Evolutionary conservation across 30 jellyfish, hydroid and myxozoan species (phyloP).

Genomic region (Pseudorhiza aurosa): DNA sequence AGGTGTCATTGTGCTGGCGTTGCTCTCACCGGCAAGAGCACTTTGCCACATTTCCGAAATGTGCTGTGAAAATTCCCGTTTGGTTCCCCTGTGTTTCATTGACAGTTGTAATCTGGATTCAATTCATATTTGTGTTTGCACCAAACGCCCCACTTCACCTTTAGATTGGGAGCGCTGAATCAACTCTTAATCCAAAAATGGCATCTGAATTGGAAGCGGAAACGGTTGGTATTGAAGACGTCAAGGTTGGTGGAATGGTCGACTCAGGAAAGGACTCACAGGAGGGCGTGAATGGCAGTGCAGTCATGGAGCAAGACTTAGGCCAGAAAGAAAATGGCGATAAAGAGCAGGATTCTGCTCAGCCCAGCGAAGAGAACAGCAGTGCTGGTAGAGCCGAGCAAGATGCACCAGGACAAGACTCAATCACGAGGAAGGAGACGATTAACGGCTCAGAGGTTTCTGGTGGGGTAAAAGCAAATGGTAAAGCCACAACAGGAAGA

Average conservation of each 20-base stretch:
- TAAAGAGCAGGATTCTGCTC: not conserved
- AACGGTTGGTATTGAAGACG: slow-evolving; percentile 6
- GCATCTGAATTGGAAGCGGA: slow-evolving; percentile 14
- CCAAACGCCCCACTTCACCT: no score
- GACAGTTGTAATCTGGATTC: not conserved
- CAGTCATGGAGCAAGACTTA: not conserved
- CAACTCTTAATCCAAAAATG: not conserved
- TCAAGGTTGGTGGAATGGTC: slow-evolving; percentile 18
- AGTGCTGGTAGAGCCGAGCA: no score
- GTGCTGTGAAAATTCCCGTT: no score
- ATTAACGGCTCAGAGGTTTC: not conserved
- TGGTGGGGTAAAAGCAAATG: not conserved
- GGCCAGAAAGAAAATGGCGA: slow-evolving; percentile 9
- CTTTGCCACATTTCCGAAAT: no score
- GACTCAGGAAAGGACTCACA: not conserved
- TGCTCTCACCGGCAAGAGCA: no score
- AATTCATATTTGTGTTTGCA: no score
- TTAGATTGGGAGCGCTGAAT: no score
- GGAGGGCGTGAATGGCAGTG: not conserved
- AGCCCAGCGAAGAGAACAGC: no score
- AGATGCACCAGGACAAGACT: no score
- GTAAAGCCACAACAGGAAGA: not conserved
- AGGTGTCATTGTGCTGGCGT: no score
- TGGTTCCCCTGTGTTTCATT: slow-evolving; percentile 28
- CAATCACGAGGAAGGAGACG: not conserved